Percentiles rank a stretch among this genome's conserved stretches.
Evolutionary conservation across 2,797 vertebrate species (phyloP).

Genomic region (Lacerta viridis): DNA sequence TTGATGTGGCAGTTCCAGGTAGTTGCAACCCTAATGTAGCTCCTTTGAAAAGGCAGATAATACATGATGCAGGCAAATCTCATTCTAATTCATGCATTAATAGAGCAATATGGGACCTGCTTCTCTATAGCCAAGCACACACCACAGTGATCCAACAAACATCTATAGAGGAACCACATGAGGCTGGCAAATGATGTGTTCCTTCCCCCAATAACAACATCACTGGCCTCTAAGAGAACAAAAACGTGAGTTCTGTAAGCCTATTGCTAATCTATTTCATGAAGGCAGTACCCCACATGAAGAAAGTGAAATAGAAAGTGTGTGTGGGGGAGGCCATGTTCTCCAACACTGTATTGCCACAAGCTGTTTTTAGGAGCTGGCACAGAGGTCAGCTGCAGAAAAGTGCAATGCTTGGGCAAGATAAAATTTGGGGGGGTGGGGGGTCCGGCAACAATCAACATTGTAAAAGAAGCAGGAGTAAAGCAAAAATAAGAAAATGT

Average conservation of each 20-base stretch:
- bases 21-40: no score
- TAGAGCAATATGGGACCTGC: not conserved
- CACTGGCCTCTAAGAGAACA: not conserved
- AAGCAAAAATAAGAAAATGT: not conserved
- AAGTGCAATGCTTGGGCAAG: not conserved
- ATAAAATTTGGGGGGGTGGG: not conserved
- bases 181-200: not conserved
- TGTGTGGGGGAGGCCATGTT: not conserved
- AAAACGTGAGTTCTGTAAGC: not conserved
- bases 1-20: no score
- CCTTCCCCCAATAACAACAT: not conserved
- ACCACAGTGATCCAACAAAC: not conserved
- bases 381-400: not conserved
- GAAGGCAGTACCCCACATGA: not conserved
- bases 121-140: not conserved
- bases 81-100: not conserved
- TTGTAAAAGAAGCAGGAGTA: not conserved
- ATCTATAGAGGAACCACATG: not conserved
- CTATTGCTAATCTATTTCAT: not conserved
- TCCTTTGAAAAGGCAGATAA: no score
- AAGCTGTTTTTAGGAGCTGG: not conserved
- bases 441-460: conserved; percentile 66
- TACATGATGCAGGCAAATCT: not conserved
- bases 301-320: not conserved
- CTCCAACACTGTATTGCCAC: not conserved